Percentiles rank a stretch among this genome's conserved stretches.
Evolutionary conservation across 2,113 vertebrate genomes (phyloP).

Genomic region (Hyperoodon ampullatus): DNA sequence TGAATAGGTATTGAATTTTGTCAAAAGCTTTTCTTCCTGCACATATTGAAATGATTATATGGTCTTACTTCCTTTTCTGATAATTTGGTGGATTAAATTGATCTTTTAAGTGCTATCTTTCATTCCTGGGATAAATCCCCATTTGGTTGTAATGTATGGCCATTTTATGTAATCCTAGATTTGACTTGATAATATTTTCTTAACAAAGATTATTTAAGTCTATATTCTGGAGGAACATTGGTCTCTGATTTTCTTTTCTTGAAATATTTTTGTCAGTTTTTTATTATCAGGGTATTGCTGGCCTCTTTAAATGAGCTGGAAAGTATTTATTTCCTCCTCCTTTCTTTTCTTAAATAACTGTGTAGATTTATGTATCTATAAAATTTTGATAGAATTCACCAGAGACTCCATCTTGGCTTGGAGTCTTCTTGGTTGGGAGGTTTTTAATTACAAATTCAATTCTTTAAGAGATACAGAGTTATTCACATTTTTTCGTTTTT

Average conservation of each 20-base stretch:
- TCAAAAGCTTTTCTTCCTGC: neutral
- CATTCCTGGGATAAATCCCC: neutral
- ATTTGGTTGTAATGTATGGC: neutral
- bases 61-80: neutral
- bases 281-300: neutral
- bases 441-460: neutral
- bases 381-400: neutral
- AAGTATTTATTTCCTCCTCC: neutral
- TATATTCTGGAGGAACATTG: neutral
- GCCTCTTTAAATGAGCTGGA: neutral
- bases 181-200: conserved; percentile 1
- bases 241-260: neutral
- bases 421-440: neutral
- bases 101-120: neutral
- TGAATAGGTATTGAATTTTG: neutral
- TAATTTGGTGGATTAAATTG: neutral
- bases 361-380: conserved; percentile 4
- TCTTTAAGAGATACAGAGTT: neutral
- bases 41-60: neutral
- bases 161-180: neutral
- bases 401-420: neutral
- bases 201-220: neutral
- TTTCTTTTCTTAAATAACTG: conserved; percentile 35
- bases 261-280: neutral
- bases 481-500: neutral